phyloP scores from a whole-genome alignment of 2,113 vertebrate species.

The Trachemys scripta region DNA sequence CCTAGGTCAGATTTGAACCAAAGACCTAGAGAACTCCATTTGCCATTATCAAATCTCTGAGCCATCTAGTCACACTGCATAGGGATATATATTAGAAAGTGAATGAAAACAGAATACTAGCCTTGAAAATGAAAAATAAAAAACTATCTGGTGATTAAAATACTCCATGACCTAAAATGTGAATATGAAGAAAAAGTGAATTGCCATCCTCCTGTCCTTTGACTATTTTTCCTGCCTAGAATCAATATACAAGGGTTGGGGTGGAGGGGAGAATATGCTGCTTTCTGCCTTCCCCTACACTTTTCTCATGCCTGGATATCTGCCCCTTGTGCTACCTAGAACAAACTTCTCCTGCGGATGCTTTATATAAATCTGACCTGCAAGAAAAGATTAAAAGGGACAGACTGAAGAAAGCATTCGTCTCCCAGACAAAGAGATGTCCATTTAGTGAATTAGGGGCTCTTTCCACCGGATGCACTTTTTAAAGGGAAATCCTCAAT shows the following conservation, averaged over 20 bases:
- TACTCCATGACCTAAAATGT: neutral
- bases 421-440: conserved; percentile 63
- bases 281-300: neutral
- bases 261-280: neutral
- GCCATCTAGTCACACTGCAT: conserved; percentile 48
- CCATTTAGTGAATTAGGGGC: conserved; percentile 80
- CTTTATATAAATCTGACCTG: conserved; percentile 67
- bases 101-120: neutral
- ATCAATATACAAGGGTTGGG: neutral
- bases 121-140: conserved; percentile 21
- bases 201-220: neutral
- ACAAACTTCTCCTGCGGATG: conserved; percentile 35
- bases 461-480: conserved; percentile 79
- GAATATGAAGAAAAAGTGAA: conserved; percentile 8
- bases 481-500: conserved; percentile 82
- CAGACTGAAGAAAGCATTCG: conserved; percentile 75
- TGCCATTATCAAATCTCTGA: conserved; percentile 55
- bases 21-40: conserved; percentile 27
- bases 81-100: conserved; percentile 29
- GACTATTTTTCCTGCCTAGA: neutral
- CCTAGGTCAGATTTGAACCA: conserved; percentile 59
- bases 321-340: conserved; percentile 49
- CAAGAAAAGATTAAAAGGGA: conserved; percentile 80
- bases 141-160: neutral
- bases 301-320: conserved; percentile 22